Base-by-base conservation (phyloP, 2,888 invertebrate genomes). In the Dryadula phaetusa region DNA sequence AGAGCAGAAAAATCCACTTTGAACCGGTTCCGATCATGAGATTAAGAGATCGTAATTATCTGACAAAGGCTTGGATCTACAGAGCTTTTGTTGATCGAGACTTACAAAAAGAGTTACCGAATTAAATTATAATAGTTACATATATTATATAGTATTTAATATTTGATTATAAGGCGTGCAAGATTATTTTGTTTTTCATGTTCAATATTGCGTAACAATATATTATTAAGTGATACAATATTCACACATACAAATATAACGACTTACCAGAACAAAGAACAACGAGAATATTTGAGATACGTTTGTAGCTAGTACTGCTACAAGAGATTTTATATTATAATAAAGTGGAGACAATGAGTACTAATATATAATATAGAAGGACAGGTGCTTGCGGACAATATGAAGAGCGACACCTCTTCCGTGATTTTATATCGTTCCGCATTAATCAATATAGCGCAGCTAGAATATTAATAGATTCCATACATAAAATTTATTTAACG, bases 401-500 rank as follows among this genome's bases (percentile, higher is more conserved):
- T 80, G 76, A 74, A 76, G 74, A 79, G 70, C 78, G 78, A 81
- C 79, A 73, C 75, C 74, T 82, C 89, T 92, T 92, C 92, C 92
- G 86, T 84, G 87, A 89, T 85, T 85, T 86, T 86, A 86, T 87
- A 82, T 80, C 79, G 81, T 87, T 85, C 88, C 86, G 83, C 82
- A 82, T 86, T 80, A 82, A 83, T 80, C 82, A 79, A 75, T 76
- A 76, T 78, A 79, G 80, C 89, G 81, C 81, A 80, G 78, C 79
- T 84, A 80, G 91, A 90, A 92, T 90, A 88, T 88, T 89, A 90
- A 91, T 90, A 71, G 83, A 81, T 75, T 79, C 16, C 42, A 62
- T 46, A 32, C 79, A 76, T 80, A 77, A 72, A 80, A 82, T 78
- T 49, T 47, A 58, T 18, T 47, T 56, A 42, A 34, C 54, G n/a